Evolutionary conservation across 2,113 vertebrate species (phyloP).

Genomic region (Nestor notabilis): DNA sequence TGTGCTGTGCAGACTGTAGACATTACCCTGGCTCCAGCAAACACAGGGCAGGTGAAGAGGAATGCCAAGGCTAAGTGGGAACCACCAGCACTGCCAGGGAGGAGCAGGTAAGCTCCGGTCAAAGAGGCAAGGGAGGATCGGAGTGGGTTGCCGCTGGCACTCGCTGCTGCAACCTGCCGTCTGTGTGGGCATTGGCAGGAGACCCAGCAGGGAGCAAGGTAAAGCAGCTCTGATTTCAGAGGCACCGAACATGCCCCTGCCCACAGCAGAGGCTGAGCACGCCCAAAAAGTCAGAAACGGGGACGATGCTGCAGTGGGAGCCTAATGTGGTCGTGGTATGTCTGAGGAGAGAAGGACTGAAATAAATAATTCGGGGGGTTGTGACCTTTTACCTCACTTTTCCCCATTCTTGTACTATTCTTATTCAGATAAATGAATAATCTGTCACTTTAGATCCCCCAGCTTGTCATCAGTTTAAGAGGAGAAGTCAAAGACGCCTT

Average conservation of each 20-base stretch:
- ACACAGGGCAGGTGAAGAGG: neutral
- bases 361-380: neutral
- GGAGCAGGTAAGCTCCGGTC: neutral
- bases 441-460: neutral
- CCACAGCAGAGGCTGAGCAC: neutral
- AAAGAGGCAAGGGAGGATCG: neutral
- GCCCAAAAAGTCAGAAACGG: neutral
- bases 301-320: neutral
- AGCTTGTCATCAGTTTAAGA: neutral
- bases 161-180: neutral
- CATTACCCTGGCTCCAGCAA: fast-evolving
- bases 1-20: fast-evolving
- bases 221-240: neutral
- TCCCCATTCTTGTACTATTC: neutral
- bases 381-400: neutral
- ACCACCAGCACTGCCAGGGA: neutral
- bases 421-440: neutral
- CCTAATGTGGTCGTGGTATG: fast-evolving
- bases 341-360: neutral
- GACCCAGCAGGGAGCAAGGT: neutral
- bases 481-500: neutral
- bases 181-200: fast-evolving
- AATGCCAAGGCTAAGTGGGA: neutral
- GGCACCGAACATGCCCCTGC: neutral
- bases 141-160: neutral